Percentiles rank a stretch among this genome's conserved stretches.
phyloP scores from a whole-genome alignment of 2,888 invertebrate genomes.

The Xylocampa areola region DNA sequence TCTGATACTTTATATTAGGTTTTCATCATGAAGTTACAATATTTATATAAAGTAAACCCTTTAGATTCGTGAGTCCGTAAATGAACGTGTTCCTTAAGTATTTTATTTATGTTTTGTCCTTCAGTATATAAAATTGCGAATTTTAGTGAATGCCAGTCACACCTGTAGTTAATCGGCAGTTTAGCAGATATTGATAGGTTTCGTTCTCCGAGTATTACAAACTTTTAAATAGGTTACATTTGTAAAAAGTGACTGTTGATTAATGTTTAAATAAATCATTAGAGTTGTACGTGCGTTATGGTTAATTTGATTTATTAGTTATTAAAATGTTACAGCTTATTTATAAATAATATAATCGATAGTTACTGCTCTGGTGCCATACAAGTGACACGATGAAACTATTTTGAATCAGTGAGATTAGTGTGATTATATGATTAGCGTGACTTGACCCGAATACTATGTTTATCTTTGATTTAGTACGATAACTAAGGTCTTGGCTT shows the following conservation, averaged over 20 bases:
- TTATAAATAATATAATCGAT: background rate
- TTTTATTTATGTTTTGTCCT: background rate
- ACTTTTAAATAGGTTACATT: conserved; percentile 35
- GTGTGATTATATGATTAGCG: too few species aligned
- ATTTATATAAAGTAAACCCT: too few species aligned
- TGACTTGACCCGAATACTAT: too few species aligned
- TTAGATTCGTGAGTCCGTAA: too few species aligned
- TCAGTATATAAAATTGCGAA: conserved; percentile 7
- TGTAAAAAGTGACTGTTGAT: conserved; percentile 14
- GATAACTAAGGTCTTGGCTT: too few species aligned
- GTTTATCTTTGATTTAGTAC: too few species aligned
- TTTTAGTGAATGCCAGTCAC: conserved; percentile 16
- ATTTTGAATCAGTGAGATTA: too few species aligned
- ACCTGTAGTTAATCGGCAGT: conserved; percentile 20
- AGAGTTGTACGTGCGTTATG: background rate
- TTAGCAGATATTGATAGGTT: conserved; percentile 25
- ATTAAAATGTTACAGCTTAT: background rate
- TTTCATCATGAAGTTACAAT: too few species aligned
- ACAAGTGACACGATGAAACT: too few species aligned
- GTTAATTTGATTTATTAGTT: conserved; percentile 25
- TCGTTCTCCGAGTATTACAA: conserved; percentile 20
- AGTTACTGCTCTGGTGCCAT: background rate
- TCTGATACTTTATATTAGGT: too few species aligned
- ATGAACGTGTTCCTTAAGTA: too few species aligned
- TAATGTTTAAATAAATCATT: conserved; percentile 14